Conservation (phyloP, 2,888 invertebrate genomes). For the Linhomoeus sp. region DNA sequence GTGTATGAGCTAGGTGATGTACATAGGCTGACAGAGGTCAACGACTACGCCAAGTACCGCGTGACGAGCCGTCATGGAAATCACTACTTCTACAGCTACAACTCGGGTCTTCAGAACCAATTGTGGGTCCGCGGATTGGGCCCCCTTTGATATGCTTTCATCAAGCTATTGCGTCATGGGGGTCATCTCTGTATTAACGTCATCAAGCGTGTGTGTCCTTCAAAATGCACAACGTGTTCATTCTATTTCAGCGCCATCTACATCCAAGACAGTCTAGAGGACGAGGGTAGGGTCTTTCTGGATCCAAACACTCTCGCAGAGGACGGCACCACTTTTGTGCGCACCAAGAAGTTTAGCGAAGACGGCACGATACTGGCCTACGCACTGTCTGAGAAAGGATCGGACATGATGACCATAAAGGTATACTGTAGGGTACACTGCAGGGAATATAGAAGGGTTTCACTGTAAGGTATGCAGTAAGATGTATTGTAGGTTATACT, state of each 20-base stretch:
- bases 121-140: conserved; percentile 38
- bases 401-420: conserved; percentile 78
- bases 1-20: no score
- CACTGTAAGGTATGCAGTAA: not conserved
- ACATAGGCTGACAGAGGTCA: conserved; percentile 55
- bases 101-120: conserved; percentile 89
- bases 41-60: conserved; percentile 90
- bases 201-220: no score
- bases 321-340: conserved; percentile 68
- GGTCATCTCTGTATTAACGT: no score
- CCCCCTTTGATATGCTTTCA: not conserved
- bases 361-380: conserved; percentile 76
- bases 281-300: conserved; percentile 55
- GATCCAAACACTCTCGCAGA: conserved; percentile 77
- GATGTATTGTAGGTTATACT: not conserved
- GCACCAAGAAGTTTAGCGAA: conserved; percentile 57
- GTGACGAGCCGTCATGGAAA: conserved; percentile 61
- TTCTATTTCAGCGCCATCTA: conserved; percentile 54
- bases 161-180: not conserved
- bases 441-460: no score
- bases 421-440: conserved; percentile 13
- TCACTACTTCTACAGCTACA: conserved; percentile 72
- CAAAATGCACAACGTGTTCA: not conserved
- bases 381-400: conserved; percentile 72
- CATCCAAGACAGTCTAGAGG: conserved; percentile 55